A percentile compares a stretch with the other conserved stretches of the same genome.
These are phyloP conservation scores for Ceratotherium simum DNA, from an alignment of 2,113 vertebrate genomes.

Conservation along the genomic window DNA sequence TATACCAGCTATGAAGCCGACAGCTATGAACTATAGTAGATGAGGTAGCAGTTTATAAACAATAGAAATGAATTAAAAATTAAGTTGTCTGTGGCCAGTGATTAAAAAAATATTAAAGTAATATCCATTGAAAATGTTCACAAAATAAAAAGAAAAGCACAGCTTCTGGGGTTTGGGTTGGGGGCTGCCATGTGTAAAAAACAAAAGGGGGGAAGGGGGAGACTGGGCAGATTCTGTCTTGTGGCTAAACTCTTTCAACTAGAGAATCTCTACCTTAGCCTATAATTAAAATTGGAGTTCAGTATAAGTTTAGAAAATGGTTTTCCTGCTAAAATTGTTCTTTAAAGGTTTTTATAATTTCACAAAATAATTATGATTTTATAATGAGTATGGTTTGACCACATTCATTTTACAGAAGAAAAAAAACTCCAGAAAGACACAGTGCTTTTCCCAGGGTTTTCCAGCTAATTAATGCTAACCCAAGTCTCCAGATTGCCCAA, in stretches of 20 bases:
- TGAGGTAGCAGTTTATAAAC: neutral
- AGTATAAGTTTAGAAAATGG: neutral
- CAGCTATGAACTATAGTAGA: neutral
- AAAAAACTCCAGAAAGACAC: neutral
- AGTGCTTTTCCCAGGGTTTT: neutral
- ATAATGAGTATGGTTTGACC: conserved; percentile 6
- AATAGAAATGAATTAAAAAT: conserved; percentile 28
- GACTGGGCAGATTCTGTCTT: rapidly evolving
- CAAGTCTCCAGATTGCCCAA: neutral
- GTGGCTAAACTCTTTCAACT: neutral
- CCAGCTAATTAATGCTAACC: neutral
- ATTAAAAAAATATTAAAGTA: conserved; percentile 38
- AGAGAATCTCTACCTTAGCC: neutral
- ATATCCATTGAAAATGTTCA: neutral
- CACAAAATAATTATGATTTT: conserved; percentile 27
- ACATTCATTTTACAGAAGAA: neutral
- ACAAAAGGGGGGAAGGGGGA: rapidly evolving
- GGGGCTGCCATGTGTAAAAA: neutral
- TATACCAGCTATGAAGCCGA: neutral
- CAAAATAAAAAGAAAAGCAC: neutral
- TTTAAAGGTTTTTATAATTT: neutral
- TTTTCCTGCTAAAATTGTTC: neutral
- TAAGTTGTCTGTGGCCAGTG: neutral
- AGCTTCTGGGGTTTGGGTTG: neutral
- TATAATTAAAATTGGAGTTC: conserved; percentile 1